These are phyloP conservation scores for Troglohyphantes excavatus DNA, from an alignment of 2,888 invertebrate genomes.

Conservation along the genomic window DNA sequence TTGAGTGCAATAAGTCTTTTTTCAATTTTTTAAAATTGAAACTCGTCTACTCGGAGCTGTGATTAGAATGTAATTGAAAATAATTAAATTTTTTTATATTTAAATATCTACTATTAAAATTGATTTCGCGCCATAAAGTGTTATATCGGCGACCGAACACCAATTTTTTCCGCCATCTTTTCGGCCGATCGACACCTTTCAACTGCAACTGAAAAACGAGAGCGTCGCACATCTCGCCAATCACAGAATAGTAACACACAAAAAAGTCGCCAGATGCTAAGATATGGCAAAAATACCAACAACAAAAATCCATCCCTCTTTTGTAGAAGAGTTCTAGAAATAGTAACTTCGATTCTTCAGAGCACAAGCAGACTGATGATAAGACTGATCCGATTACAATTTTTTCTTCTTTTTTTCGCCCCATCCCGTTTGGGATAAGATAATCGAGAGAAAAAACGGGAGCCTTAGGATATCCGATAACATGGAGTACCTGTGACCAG, in stretches of 20 bases:
- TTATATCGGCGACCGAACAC: neutral
- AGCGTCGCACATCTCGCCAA: neutral
- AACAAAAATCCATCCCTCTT: neutral
- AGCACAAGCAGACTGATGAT: constrained; percentile 49
- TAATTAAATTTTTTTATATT: no score
- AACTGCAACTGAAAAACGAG: neutral
- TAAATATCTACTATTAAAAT: no score
- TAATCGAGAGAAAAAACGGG: constrained; percentile 66
- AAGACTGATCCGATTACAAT: constrained; percentile 60
- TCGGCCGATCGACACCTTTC: no score
- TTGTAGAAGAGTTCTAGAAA: constrained; percentile 7
- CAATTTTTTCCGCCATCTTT: constrained; percentile 17
- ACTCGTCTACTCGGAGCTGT: no score
- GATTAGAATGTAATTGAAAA: no score
- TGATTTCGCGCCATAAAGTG: no score
- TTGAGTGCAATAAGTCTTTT: no score
- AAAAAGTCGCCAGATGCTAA: constrained; percentile 12
- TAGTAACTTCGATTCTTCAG: constrained; percentile 40
- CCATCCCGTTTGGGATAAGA: constrained; percentile 25
- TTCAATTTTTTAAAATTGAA: no score
- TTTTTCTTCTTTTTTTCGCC: constrained; percentile 5
- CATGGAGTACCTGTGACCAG: constrained; percentile 18
- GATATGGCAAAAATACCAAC: neutral
- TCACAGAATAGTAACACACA: neutral
- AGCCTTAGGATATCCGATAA: constrained; percentile 65